Base-by-base conservation (phyloP, 2,797 vertebrate species). In the Gobio occitaniae region DNA sequence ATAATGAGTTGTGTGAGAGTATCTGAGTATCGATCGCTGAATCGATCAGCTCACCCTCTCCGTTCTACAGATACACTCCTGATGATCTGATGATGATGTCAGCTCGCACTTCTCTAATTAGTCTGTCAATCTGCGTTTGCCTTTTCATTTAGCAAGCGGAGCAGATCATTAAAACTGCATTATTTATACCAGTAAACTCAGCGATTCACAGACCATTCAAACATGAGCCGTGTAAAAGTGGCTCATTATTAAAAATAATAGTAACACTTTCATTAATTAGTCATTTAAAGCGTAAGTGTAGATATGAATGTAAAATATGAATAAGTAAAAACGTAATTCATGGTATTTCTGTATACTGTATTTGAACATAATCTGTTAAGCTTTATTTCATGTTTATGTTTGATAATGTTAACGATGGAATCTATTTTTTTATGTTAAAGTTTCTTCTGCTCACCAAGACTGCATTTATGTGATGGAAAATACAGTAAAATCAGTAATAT, bases 111-210 rank as follows among this genome's bases (percentile, higher is more conserved):
- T 48, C 71, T 56, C 72, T 87, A 86, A 87, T 86, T 86, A 71
- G 78, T 61, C 85, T 82, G 85, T 86, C 87, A 82, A 54, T 88
- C 82, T 72, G 21, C 9, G 48, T 61, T 85, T 71, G 52, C 36
- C 36, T 63, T 65, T 44, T 77, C 38, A 61, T 76, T 80, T 16
- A 80, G 65, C 78, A 41, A 80, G 50, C 70, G 17, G 59, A 68
- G 72, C 72, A 77, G 82, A 68, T 84, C 61, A 54, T 68, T 84
- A 84, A 76, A 77, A 54, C 29, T 15, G 29, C 81, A 50, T 75
- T 75, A 65, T 83, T 75, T 48, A 72, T 50, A 50, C 8, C 16
- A 61, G 69, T 75, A 21, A 63, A 38, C 56, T 76, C 72, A 84
- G 82, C 82, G 15, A n/a, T 69, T 68, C 72, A 8, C 21, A 38